A percentile compares a stretch with the other conserved stretches of the same genome.
Conservation (phyloP, 1,140 invertebrate species). For the Sipha flava region DNA sequence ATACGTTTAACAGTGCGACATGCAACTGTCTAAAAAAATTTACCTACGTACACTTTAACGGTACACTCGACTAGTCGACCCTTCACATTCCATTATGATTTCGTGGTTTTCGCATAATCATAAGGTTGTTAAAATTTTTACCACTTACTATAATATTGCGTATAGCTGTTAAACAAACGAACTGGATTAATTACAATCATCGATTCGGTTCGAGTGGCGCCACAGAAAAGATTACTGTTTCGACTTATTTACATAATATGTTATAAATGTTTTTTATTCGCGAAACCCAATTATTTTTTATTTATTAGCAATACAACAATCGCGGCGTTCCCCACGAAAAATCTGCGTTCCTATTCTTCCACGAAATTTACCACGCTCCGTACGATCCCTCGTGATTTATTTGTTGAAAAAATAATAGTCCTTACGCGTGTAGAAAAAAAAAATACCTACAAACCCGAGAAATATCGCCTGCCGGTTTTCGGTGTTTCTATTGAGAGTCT, state of each 20-base stretch:
- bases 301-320: conserved; percentile 14
- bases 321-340: background rate
- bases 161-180: too few relatives aligned
- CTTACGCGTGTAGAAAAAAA: background rate
- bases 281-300: conserved; percentile 17
- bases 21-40: too few relatives aligned
- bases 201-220: background rate
- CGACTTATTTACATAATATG: background rate
- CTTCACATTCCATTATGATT: background rate
- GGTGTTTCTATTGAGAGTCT: conserved; percentile 26
- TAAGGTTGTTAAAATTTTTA: too few relatives aligned
- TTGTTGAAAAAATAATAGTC: conserved; percentile 27
- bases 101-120: background rate
- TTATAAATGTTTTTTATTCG: background rate
- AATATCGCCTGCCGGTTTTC: conserved; percentile 28
- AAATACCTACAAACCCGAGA: conserved; percentile 26
- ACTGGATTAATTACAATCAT: background rate
- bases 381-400: conserved; percentile 32
- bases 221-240: background rate
- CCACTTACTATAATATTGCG: too few relatives aligned
- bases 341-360: conserved; percentile 7
- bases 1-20: too few relatives aligned
- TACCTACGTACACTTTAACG: too few relatives aligned
- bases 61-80: too few relatives aligned
- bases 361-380: conserved; percentile 32